These are phyloP conservation scores for Pachypeltis micranthus DNA, from an alignment of 1,140 invertebrate species.

Conservation along the genomic window DNA sequence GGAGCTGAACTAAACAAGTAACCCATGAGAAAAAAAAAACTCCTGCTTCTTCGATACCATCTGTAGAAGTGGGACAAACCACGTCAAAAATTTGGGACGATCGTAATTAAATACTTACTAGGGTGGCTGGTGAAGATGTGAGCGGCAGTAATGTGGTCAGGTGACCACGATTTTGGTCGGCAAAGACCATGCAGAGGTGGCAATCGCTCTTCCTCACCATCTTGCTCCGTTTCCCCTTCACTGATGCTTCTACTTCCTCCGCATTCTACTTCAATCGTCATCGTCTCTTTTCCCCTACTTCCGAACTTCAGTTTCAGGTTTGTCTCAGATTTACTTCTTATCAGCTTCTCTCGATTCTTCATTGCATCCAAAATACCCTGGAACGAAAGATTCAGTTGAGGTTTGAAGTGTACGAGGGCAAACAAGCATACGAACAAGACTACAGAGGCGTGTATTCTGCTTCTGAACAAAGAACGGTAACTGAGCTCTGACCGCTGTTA, in stretches of 20 bases:
- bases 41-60: background rate
- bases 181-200: conserved; percentile 30
- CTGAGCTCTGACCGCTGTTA: no score
- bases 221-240: conserved; percentile 31
- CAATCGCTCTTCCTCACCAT: conserved; percentile 22
- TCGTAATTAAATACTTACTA: conserved; percentile 22
- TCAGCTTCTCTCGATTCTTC: conserved; percentile 85
- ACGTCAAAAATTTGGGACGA: no score
- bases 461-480: no score
- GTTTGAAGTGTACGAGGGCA: no score
- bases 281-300: conserved; percentile 33
- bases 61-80: no score
- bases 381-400: no score
- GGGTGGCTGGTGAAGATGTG: conserved; percentile 34
- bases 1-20: no score
- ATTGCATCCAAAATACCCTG: conserved; percentile 85
- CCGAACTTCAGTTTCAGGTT: conserved; percentile 62
- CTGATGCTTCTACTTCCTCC: conserved; percentile 36
- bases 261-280: conserved; percentile 42
- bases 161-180: conserved; percentile 71
- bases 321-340: conserved; percentile 85
- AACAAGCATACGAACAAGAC: no score
- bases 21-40: background rate
- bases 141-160: conserved; percentile 49
- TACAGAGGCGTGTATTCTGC: no score